These are phyloP conservation scores for Daboia siamensis DNA, from an alignment of 2,113 vertebrate genomes.

Conservation along the genomic window DNA sequence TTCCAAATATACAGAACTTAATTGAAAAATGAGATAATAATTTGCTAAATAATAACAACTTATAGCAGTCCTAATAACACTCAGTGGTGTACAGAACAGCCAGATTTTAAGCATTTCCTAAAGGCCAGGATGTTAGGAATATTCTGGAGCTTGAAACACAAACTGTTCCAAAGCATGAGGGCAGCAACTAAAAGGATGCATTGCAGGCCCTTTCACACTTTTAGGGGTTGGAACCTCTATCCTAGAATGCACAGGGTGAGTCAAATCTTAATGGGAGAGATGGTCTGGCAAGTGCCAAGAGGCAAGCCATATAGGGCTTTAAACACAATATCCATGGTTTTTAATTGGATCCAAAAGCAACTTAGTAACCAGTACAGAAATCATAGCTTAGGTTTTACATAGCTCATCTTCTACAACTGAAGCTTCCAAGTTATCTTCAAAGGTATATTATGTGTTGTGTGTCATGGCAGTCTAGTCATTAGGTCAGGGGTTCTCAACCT, in stretches of 20 bases:
- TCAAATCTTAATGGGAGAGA: background rate
- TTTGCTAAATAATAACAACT: background rate
- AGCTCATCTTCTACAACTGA: background rate
- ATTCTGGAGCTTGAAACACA: background rate
- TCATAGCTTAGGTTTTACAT: background rate
- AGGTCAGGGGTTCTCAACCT: too few relatives aligned
- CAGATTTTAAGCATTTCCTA: background rate
- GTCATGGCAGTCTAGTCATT: background rate
- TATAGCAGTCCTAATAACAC: background rate
- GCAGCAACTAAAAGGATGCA: background rate
- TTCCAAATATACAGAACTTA: background rate
- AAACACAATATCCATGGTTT: background rate
- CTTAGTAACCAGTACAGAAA: background rate
- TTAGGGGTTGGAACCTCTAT: background rate
- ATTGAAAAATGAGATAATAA: background rate
- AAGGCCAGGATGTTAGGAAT: background rate
- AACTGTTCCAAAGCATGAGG: background rate
- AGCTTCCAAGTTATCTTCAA: background rate
- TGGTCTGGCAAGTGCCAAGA: background rate
- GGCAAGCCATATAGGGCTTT: background rate
- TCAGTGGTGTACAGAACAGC: background rate
- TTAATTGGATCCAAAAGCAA: background rate
- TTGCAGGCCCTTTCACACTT: background rate
- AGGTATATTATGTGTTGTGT: background rate
- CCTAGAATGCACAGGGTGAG: background rate